A percentile compares a stretch with the other conserved stretches of the same genome.
phyloP scores from a whole-genome alignment of 2,888 invertebrate genomes.

The Notodromas monacha region DNA sequence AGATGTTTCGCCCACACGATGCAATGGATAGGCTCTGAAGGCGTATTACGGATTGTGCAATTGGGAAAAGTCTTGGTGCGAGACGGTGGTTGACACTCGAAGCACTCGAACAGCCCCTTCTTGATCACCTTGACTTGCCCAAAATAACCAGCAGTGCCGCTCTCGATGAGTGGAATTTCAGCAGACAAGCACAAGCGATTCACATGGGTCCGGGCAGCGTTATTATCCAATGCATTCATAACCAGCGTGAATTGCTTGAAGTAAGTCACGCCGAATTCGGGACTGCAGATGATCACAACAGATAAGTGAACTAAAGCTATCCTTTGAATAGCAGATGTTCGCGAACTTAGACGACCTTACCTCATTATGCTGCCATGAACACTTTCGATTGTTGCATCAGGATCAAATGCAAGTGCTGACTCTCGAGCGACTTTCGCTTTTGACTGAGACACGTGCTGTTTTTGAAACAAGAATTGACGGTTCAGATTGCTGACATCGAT shows the following conservation, averaged over 20 bases:
- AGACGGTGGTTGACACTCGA: slow-evolving; percentile 75
- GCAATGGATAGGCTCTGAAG: slow-evolving; percentile 93
- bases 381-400: slow-evolving; percentile 51
- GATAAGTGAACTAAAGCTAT: slow-evolving; percentile 7
- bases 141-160: slow-evolving; percentile 82
- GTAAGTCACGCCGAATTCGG: slow-evolving; percentile 59
- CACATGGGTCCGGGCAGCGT: slow-evolving; percentile 83
- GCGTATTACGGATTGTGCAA: slow-evolving; percentile 94
- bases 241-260: slow-evolving; percentile 70
- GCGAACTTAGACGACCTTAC: slow-evolving; percentile 22
- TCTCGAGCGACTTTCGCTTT: slow-evolving; percentile 73
- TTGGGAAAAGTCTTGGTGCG: slow-evolving; percentile 77
- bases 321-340: slow-evolving; percentile 7
- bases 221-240: slow-evolving; percentile 84
- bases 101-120: slow-evolving; percentile 67
- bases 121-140: slow-evolving; percentile 46
- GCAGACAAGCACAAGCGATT: slow-evolving; percentile 94
- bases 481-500: slow-evolving; percentile 98
- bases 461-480: slow-evolving; percentile 90
- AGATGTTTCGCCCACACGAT: slow-evolving; percentile 98
- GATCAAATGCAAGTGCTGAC: slow-evolving; percentile 56
- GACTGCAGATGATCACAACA: slow-evolving; percentile 22
- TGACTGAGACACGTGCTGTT: slow-evolving; percentile 86
- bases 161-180: slow-evolving; percentile 70
- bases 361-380: slow-evolving; percentile 73